phyloP scores from a whole-genome alignment of 2,113 vertebrate species.

The Anarhynchus alexandrinus region DNA sequence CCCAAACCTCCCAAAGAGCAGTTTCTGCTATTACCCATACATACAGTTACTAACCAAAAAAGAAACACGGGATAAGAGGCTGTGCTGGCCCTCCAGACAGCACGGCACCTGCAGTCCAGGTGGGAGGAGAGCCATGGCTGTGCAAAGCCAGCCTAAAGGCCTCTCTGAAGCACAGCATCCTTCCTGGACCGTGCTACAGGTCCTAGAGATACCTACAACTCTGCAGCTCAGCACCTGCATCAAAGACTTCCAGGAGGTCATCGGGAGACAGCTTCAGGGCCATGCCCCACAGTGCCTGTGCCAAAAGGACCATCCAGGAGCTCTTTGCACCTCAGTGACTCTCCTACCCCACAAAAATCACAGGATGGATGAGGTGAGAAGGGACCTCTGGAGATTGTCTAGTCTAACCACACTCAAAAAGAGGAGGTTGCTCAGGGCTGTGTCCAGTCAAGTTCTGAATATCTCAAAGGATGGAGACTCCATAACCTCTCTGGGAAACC shows the following conservation, averaged over 20 bases:
- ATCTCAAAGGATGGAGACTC: neutral
- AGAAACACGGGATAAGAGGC: neutral
- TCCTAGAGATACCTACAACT: neutral
- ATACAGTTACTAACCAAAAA: neutral
- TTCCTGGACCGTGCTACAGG: neutral
- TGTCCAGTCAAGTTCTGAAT: neutral
- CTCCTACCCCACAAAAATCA: neutral
- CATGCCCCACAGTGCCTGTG: neutral
- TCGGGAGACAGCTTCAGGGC: neutral
- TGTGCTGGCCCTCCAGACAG: neutral
- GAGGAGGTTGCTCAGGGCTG: neutral
- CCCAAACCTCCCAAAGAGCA: neutral
- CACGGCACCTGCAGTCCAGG: neutral
- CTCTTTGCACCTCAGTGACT: neutral
- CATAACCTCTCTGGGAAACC: neutral
- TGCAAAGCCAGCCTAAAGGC: neutral
- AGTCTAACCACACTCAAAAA: neutral
- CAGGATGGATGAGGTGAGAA: neutral
- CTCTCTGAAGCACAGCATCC: neutral
- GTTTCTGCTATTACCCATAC: neutral
- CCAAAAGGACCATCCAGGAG: neutral
- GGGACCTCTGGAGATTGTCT: neutral
- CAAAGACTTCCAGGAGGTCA: neutral
- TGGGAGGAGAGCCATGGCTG: neutral
- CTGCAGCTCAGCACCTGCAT: accelerated